Evolutionary conservation across 2,797 vertebrate species (phyloP).

Genomic region (Platalea minor): DNA sequence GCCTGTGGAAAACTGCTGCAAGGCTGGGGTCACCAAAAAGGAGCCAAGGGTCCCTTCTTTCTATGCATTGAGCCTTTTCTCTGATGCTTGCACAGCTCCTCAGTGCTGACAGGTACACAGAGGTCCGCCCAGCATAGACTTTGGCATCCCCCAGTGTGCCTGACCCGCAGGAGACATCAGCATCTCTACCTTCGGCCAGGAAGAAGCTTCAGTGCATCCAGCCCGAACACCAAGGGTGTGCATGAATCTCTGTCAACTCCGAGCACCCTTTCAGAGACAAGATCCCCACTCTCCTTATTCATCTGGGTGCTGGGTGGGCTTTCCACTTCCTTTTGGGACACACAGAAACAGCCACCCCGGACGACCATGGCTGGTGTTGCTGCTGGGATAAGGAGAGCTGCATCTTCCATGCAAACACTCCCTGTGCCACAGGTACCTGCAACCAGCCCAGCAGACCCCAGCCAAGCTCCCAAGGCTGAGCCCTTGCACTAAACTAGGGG

Average conservation of each 20-base stretch:
- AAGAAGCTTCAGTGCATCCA: neutral
- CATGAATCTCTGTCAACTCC: neutral
- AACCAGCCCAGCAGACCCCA: neutral
- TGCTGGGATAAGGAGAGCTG: neutral
- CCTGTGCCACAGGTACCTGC: neutral
- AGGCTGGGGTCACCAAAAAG: neutral
- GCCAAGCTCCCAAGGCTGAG: rapidly evolving
- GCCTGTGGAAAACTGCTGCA: neutral
- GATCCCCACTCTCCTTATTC: neutral
- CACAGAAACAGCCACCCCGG: neutral
- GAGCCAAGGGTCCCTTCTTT: neutral
- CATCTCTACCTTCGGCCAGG: neutral
- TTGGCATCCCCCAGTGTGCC: neutral
- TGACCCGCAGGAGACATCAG: neutral
- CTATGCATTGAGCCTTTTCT: rapidly evolving
- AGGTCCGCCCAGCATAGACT: neutral
- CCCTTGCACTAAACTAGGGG: neutral
- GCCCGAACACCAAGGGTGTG: neutral
- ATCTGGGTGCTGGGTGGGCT: neutral
- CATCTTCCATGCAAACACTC: neutral
- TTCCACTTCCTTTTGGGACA: neutral
- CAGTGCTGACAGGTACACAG: neutral
- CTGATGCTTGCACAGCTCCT: neutral
- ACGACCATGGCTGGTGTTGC: neutral
- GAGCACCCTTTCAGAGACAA: neutral